Base-by-base conservation (phyloP, 2,797 vertebrate species). In the Rhinatrema bivittatum region DNA sequence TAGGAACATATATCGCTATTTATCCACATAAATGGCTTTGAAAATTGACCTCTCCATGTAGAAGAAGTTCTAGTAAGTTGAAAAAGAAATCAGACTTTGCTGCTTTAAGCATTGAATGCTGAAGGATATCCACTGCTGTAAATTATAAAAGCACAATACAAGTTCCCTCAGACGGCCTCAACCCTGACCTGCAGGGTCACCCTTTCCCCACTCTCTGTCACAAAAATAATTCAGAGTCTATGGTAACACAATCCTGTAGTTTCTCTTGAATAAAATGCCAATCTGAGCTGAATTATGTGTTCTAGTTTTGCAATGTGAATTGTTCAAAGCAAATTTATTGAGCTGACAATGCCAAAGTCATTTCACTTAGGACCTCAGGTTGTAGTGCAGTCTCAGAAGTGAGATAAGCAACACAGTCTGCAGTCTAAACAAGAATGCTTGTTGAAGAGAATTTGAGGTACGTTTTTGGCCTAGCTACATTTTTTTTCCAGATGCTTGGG, bases 301-400 rank as follows among this genome's bases (percentile, higher is more conserved):
- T 22, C 46, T 34, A 6, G 9, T 40, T 10, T 8, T 40, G 47
- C 50, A 58, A 62, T 66, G 51, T 35, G 51, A 36, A 30, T 35
- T 50, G 39, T 53, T 60, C 46, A 25, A 60, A 52, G 53, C 42
- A 68, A 70, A 70, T 70, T n/a, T n/a, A n/a, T n/a, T 60, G 60
- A 70, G 65, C 57, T 46, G 54, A 68, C 64, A 18, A 14, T 12
- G 1, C 48, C 16, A 12, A 37, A 66, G 55, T 54, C 25, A 60
- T 64, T 72, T 64, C 40, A 30, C 50, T 62, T 50, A 64, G 65
- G 50, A 56, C 41, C 50, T 55, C 46, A 45, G 36, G 36, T 9
- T 64, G 67, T 68, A 56, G 42, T 55, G 62, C 60, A 53, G 66
- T 52, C 57, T 42, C 62, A 43, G 62, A 72, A 50, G 62, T 56